These are phyloP conservation scores for Cottus gobio DNA, from an alignment of 2,113 vertebrate genomes.

Conservation along the genomic window DNA sequence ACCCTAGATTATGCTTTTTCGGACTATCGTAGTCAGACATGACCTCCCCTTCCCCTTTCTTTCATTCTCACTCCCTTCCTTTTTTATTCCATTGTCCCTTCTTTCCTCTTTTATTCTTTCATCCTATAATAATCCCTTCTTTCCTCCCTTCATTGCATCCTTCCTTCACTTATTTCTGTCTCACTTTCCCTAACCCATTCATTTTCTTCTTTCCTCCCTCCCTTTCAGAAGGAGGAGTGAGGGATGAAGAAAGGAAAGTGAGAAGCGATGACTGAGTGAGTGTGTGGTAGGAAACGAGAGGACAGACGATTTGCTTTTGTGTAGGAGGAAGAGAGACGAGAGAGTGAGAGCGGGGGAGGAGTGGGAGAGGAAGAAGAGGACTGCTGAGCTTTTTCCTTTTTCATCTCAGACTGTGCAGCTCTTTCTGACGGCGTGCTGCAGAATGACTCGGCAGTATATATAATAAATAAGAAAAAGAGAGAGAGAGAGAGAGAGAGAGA, in stretches of 20 bases:
- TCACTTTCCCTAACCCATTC: neutral
- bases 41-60: neutral
- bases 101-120: too few relatives aligned
- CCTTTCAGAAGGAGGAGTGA: neutral
- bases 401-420: slow-evolving; percentile 46
- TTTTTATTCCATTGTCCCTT: too few relatives aligned
- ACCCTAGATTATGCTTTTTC: too few relatives aligned
- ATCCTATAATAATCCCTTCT: neutral
- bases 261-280: slow-evolving; percentile 1
- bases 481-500: neutral
- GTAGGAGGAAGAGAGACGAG: slow-evolving; percentile 27
- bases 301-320: neutral
- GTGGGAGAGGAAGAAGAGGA: slow-evolving; percentile 7
- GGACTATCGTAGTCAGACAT: too few relatives aligned
- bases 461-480: neutral
- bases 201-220: neutral
- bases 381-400: slow-evolving; percentile 70
- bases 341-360: neutral
- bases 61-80: neutral
- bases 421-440: slow-evolving; percentile 56
- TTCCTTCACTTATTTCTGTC: too few relatives aligned
- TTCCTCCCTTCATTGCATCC: neutral
- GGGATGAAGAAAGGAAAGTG: slow-evolving; percentile 12
- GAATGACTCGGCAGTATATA: slow-evolving; percentile 68
- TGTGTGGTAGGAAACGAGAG: neutral